Evolutionary conservation across 2,113 vertebrate species (phyloP), one percentile per base, ranked within the genome.

Genomic region (Isichthys henryi): DNA sequence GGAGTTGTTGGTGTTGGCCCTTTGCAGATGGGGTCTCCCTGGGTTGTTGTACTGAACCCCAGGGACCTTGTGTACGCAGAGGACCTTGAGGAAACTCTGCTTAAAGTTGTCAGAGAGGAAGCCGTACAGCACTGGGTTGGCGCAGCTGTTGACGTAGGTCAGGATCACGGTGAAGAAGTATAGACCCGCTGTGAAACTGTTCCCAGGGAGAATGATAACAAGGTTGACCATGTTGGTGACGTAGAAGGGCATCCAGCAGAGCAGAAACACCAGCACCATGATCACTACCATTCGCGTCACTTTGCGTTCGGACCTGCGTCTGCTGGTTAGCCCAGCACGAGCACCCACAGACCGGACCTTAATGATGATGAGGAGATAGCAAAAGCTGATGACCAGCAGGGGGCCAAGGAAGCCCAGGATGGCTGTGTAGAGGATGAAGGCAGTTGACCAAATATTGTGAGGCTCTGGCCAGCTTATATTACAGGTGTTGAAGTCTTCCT

Each of bases 171-270:
- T 91, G 2, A 95, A 96, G 93, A 97, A 97, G 94, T 97, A 98
- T 53, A 97, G 82, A 0, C 95, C 93, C 0, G 92, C 92, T 0
- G 92, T 91, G 5, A 91, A 88, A 0, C 95, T 95, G 88, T 93
- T 96, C 87, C 97, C 97, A 0, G 97, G 97, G 93, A 99, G 95
- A 5, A 94, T 96, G 48, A 96, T 89, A 77, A 97, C 92, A 91
- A 97, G 93, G 93, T 99, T 99, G 93, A 97, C 93, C 0, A 98
- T 96, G 95, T 99, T 99, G 93, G 96, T 91, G 0, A 93, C 93
- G 93, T 96, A 99, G 93, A 99, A 99, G 0, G 98, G 98, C 88
- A 99, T 94, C 97, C 98, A 99, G 92, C 98, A 99, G 87, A 97
- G 92, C 0, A 96, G 96, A 2, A 99, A 99, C 74, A 98, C 97